phyloP scores from a whole-genome alignment of 1,140 invertebrate species.

The Drosophila punjabiensis region DNA sequence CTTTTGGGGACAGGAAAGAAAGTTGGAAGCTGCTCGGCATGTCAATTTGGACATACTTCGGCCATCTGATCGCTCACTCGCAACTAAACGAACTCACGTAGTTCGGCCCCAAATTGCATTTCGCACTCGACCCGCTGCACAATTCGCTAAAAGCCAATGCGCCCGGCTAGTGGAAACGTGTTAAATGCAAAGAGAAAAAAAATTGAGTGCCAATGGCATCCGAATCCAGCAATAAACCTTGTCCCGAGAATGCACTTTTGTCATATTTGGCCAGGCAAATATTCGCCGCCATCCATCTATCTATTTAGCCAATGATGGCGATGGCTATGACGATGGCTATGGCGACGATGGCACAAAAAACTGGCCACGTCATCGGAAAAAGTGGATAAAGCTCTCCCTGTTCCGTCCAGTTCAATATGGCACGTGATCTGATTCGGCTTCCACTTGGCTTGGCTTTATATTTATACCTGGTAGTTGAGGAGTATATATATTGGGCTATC shows the following conservation, averaged over 20 bases:
- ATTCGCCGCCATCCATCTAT: constrained; percentile 33
- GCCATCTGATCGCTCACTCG: constrained; percentile 35
- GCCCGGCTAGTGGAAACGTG: constrained; percentile 49
- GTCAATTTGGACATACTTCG: constrained; percentile 49
- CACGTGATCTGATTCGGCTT: constrained; percentile 48
- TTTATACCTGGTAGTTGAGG: neutral
- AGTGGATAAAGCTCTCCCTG: constrained; percentile 5
- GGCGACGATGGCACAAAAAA: constrained; percentile 21
- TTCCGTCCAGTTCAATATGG: constrained; percentile 40
- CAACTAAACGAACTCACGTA: constrained; percentile 79
- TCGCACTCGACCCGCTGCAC: constrained; percentile 74
- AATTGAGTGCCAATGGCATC: constrained; percentile 6
- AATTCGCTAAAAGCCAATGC: constrained; percentile 62
- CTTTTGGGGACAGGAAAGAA: constrained; percentile 47
- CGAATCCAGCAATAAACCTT: constrained; percentile 22
- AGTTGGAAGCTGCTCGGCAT: constrained; percentile 56
- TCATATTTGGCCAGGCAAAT: constrained; percentile 43
- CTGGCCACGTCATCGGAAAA: constrained; percentile 41
- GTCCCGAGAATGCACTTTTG: constrained; percentile 32
- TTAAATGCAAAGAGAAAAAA: constrained; percentile 68
- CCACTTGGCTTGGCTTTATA: constrained; percentile 18
- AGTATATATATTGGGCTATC: neutral
- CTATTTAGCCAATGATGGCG: constrained; percentile 31
- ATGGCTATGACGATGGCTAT: neutral
- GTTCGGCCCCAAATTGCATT: constrained; percentile 70